Percentiles rank a stretch among this genome's conserved stretches.
phyloP scores from a whole-genome alignment of 2,113 vertebrate species.

The Mormoops blainvillei region DNA sequence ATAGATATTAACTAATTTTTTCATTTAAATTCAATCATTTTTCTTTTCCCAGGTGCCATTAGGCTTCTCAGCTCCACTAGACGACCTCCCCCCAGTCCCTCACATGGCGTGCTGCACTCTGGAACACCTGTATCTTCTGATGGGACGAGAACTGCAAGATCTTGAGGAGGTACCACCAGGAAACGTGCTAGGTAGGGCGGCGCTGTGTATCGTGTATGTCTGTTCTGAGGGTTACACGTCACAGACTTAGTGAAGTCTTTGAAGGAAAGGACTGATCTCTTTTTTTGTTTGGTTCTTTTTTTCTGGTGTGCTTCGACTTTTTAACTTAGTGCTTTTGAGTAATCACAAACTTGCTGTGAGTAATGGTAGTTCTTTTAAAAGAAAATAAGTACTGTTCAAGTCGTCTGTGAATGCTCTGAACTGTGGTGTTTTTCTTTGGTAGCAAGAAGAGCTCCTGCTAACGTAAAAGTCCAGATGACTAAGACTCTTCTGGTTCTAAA shows the following conservation, averaged over 20 bases:
- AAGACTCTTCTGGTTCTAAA: neutral
- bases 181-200: slow-evolving; percentile 90
- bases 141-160: slow-evolving; percentile 94
- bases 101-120: slow-evolving; percentile 87
- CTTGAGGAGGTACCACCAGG: slow-evolving; percentile 92
- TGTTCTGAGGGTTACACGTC: accelerated
- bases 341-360: neutral
- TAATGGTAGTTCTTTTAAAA: neutral
- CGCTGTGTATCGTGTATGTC: neutral
- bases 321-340: neutral
- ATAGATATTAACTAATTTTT: neutral
- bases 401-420: neutral
- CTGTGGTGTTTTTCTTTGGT: neutral
- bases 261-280: neutral
- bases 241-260: neutral
- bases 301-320: neutral
- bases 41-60: slow-evolving; percentile 81
- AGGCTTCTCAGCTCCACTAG: slow-evolving; percentile 74
- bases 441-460: neutral
- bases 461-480: neutral
- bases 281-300: neutral
- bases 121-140: slow-evolving; percentile 92
- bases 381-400: neutral
- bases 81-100: slow-evolving; percentile 79
- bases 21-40: neutral